Conservation (phyloP, 2,797 vertebrate species). For the Meriones psammophilus region DNA sequence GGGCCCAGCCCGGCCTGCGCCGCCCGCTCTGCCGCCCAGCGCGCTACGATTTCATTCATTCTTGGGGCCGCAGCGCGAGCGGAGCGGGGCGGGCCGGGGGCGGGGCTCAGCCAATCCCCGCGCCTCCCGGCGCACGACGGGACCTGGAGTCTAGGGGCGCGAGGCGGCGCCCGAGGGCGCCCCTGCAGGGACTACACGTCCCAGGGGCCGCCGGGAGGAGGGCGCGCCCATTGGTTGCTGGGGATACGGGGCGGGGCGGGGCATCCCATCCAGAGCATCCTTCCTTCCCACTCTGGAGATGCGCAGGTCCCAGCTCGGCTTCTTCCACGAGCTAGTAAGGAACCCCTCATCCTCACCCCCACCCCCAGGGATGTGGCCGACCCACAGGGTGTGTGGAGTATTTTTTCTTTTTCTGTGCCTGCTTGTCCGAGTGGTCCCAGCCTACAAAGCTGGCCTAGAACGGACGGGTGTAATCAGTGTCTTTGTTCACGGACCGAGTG, state of each 20-base stretch:
- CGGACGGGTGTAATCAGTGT: background rate
- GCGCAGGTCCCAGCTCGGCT: background rate
- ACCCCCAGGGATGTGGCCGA: background rate
- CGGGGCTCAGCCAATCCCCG: conserved; percentile 79
- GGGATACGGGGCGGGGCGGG: conserved; percentile 76
- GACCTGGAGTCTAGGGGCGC: conserved; percentile 81
- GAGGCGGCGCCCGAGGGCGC: conserved; percentile 74
- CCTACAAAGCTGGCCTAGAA: background rate
- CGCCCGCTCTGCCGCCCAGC: conserved; percentile 82
- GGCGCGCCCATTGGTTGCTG: conserved; percentile 75
- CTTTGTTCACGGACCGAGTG: conserved; percentile 58
- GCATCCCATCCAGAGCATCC: conserved; percentile 68
- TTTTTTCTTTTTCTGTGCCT: background rate
- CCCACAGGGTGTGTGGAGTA: background rate
- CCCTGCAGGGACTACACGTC: conserved; percentile 82
- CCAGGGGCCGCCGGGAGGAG: conserved; percentile 79
- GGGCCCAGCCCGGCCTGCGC: conserved; percentile 83
- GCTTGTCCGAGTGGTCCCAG: background rate
- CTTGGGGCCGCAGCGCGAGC: conserved; percentile 80
- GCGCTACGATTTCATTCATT: conserved; percentile 88
- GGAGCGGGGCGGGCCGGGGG: conserved; percentile 76
- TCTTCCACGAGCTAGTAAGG: background rate
- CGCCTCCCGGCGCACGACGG: conserved; percentile 81
- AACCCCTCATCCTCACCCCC: background rate
- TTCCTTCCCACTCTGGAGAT: background rate